These are phyloP conservation scores for Linepithema humile DNA, from an alignment of 1,140 invertebrate genomes.

Conservation along the genomic window DNA sequence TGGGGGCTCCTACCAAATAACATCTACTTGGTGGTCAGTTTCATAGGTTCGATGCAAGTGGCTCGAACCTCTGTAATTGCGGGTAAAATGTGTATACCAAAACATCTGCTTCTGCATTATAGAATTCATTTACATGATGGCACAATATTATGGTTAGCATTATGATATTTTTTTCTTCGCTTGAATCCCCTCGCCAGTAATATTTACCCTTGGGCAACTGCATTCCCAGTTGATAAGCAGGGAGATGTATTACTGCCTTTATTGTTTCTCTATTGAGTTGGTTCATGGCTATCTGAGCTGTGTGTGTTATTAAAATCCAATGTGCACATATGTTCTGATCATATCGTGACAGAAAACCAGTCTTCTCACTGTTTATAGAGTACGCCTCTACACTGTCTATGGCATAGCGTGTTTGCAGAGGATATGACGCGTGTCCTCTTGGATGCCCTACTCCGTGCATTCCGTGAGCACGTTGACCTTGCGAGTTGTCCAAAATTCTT, in stretches of 20 bases:
- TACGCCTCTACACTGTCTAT: slow-evolving; percentile 67
- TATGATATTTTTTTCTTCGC: not conserved
- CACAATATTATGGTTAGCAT: slow-evolving; percentile 52
- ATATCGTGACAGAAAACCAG: slow-evolving; percentile 54
- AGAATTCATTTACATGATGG: slow-evolving; percentile 39
- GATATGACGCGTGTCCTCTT: slow-evolving; percentile 64
- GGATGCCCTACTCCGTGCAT: slow-evolving; percentile 62
- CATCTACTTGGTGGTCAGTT: too few relatives aligned
- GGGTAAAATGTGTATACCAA: slow-evolving; percentile 73
- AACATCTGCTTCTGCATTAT: slow-evolving; percentile 59
- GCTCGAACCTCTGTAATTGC: too few relatives aligned
- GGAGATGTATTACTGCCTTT: not conserved
- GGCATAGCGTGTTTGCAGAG: slow-evolving; percentile 5
- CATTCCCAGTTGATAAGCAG: not conserved
- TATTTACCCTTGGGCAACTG: slow-evolving; percentile 6
- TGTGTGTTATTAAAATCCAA: not conserved
- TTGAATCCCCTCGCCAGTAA: rapidly evolving
- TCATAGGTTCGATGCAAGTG: too few relatives aligned
- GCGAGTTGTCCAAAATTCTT: slow-evolving; percentile 62
- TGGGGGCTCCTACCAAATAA: too few relatives aligned
- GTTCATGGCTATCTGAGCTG: slow-evolving; percentile 42
- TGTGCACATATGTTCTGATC: slow-evolving; percentile 67
- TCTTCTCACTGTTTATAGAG: slow-evolving; percentile 32
- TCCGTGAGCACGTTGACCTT: slow-evolving; percentile 35
- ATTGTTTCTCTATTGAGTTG: slow-evolving; percentile 29